Base-by-base conservation (phyloP, 2,797 vertebrate species). In the Enteromius fasciolatus region DNA sequence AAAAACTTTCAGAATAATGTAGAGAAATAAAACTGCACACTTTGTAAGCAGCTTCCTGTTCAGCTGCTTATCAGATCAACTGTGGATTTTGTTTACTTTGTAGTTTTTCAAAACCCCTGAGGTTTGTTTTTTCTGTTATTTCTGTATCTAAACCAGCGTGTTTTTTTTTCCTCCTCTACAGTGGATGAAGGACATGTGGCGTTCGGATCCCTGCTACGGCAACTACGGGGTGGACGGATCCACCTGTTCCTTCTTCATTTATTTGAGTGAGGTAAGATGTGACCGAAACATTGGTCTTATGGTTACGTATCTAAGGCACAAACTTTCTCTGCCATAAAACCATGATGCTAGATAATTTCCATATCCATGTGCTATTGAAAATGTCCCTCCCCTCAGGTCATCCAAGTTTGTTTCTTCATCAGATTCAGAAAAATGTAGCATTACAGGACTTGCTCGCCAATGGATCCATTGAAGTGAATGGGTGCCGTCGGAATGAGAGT, bases 121-220 rank as follows among this genome's bases (percentile, higher is more conserved):
- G 50, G 48, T 33, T 28, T 52, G 4, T 25, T 12, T 3, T 4
- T 20, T 18, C 2, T 3, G 2, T 9, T 48, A 25, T 11, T 17
- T 73, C 52, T 31, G 25, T 7, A 48, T 63, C 4, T 46, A 18
- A 72, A 46, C 41, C 11, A 11, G 44, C 31, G 1, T 18, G 5
- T 57, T n/a, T 5, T 63, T 82, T 3, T 52, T 50, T 88, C 52
- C 20, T 87, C 52, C 52, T 86, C 70, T 57, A 36, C 93, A 99
- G 98, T 99, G 98, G 98, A 99, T 99, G 98, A 99, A 96, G 92
- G 98, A 99, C 86, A 99, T 99, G 98, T 99, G 98, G 98, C 95
- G 95, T 61, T 98, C 98, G 0, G 98, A 99, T 90, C 91, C 95
- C 87, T 99, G 98, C 92, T 99, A 99, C 0, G 88, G 91, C 39